Conservation (phyloP, 1,140 invertebrate genomes). For the Tetranychus urticae region DNA sequence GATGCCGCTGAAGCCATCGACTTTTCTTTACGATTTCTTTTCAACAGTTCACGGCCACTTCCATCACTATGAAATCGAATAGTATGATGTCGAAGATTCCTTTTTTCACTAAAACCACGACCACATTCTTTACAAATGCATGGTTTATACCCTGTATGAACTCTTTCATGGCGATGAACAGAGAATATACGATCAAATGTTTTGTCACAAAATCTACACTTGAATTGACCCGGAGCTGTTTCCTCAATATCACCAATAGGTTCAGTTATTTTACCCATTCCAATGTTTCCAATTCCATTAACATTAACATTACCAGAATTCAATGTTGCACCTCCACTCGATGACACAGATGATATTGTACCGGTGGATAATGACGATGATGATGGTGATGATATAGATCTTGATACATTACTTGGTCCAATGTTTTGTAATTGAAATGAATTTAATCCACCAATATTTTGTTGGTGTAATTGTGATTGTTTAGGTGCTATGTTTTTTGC, state of each 20-base stretch:
- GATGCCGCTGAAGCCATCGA: background rate
- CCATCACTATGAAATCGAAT: conserved; percentile 21
- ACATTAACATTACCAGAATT: too few species aligned
- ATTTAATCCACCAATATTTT: too few species aligned
- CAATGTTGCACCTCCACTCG: too few species aligned
- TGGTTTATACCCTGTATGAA: conserved; percentile 22
- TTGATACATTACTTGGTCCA: too few species aligned
- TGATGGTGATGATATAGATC: too few species aligned
- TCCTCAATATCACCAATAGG: conserved; percentile 13
- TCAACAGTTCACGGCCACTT: conserved; percentile 17
- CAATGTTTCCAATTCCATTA: too few species aligned
- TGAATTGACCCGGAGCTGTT: conserved; percentile 16
- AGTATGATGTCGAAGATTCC: conserved; percentile 25
- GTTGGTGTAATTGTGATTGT: too few species aligned
- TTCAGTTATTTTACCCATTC: background rate
- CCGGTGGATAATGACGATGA: too few species aligned
- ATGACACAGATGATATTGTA: background rate
- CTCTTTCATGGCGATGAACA: conserved; percentile 21
- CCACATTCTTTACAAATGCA: conserved; percentile 25
- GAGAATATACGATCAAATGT: conserved; percentile 29
- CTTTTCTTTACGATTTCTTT: conserved; percentile 7
- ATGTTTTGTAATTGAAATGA: too few species aligned
- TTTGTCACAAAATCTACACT: conserved; percentile 25
- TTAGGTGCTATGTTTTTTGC: background rate
- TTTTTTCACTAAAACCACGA: conserved; percentile 23